Evolutionary conservation across 2,113 vertebrate genomes (phyloP).

Genomic region (Corythaeola cristata): DNA sequence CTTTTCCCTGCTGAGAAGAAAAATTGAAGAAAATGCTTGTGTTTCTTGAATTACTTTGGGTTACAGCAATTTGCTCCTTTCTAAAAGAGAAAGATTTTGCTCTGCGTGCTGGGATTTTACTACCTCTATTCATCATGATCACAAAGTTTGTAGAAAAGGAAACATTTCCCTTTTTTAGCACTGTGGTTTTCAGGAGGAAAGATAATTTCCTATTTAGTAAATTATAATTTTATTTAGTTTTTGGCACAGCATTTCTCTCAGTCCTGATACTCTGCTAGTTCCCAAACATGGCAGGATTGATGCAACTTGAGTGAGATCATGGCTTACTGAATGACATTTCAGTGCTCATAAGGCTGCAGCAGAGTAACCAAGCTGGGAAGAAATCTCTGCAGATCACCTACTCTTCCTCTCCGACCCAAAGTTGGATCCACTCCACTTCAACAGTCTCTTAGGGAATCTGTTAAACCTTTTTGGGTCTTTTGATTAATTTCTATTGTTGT

Average conservation of each 20-base stretch:
- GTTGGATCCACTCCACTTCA: background rate
- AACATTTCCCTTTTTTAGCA: slow-evolving; percentile 18
- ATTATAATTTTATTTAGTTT: background rate
- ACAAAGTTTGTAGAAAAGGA: slow-evolving; percentile 21
- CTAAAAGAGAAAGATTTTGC: slow-evolving; percentile 12
- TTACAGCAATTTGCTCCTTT: slow-evolving; percentile 32
- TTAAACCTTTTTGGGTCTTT: background rate
- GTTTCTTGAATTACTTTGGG: slow-evolving; percentile 45
- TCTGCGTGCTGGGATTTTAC: slow-evolving; percentile 11
- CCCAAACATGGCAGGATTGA: background rate
- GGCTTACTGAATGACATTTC: background rate
- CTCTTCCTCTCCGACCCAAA: background rate
- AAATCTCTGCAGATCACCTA: background rate
- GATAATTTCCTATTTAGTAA: slow-evolving; percentile 24
- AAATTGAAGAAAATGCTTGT: slow-evolving; percentile 48
- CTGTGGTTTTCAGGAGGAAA: slow-evolving; percentile 26
- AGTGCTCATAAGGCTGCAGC: background rate
- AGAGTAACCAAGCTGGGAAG: background rate
- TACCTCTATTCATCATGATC: slow-evolving; percentile 45
- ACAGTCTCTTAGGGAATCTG: background rate
- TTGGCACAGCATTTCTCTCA: background rate
- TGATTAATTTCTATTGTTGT: background rate
- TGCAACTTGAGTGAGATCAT: background rate
- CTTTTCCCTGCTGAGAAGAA: slow-evolving; percentile 30
- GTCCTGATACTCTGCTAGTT: background rate